Percentiles rank a stretch among this genome's conserved stretches.
Evolutionary conservation across 2,113 vertebrate genomes (phyloP).

Genomic region (Ceyx cyanopectus): DNA sequence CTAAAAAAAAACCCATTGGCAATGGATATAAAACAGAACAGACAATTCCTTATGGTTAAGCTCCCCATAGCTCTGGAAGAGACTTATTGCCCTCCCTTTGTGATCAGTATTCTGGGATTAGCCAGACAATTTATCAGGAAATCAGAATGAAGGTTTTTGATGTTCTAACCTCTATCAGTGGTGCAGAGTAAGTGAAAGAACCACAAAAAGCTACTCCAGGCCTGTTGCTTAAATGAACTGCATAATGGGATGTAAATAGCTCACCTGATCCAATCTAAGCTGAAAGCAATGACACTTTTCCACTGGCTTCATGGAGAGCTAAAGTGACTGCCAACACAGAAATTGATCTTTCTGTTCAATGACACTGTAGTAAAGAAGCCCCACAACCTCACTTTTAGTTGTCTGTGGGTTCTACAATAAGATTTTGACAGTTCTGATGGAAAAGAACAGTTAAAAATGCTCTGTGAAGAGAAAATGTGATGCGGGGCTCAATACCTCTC

Average conservation of each 20-base stretch:
- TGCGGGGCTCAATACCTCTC: neutral
- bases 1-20: neutral
- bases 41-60: neutral
- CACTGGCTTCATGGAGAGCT: conserved; percentile 1
- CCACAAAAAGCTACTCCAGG: conserved; percentile 9
- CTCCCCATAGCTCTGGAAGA: neutral
- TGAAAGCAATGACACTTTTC: conserved; percentile 3
- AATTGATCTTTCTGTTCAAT: conserved; percentile 47
- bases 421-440: conserved; percentile 60
- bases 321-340: conserved; percentile 6
- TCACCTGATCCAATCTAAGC: neutral
- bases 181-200: conserved; percentile 6
- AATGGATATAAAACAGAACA: neutral
- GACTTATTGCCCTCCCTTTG: neutral
- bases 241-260: neutral
- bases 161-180: neutral
- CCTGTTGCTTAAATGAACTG: conserved; percentile 7
- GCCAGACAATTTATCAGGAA: neutral
- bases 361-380: conserved; percentile 23
- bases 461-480: conserved; percentile 35
- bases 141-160: conserved; percentile 15
- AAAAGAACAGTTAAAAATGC: conserved; percentile 57
- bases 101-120: conserved; percentile 23
- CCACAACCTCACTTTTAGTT: neutral
- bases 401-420: conserved; percentile 15